Evolutionary conservation across 2,113 vertebrate species (phyloP).

Genomic region (Emydura subglobosa): DNA sequence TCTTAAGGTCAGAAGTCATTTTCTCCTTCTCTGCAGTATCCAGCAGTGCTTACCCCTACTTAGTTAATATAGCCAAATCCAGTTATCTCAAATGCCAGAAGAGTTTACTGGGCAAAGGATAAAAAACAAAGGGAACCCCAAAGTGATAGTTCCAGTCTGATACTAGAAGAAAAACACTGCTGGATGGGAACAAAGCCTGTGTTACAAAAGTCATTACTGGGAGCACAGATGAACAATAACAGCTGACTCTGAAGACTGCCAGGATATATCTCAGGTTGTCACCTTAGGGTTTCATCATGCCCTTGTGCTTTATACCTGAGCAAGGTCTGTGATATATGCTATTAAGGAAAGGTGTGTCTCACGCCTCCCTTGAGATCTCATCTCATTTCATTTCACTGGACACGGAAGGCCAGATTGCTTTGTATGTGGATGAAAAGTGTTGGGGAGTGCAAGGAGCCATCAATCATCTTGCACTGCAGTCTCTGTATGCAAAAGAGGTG

Average conservation of each 20-base stretch:
- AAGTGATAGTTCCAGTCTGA: not conserved
- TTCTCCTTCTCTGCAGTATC: not conserved
- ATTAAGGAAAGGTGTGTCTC: not conserved
- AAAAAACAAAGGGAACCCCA: not conserved
- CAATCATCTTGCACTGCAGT: not conserved
- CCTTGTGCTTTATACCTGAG: not conserved
- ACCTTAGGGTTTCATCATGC: not conserved
- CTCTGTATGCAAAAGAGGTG: not conserved
- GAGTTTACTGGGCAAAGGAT: not conserved
- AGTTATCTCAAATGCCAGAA: not conserved
- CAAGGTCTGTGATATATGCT: not conserved
- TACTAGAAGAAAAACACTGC: not conserved
- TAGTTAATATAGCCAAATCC: not conserved
- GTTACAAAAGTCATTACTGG: not conserved
- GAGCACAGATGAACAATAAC: not conserved
- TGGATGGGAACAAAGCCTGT: not conserved
- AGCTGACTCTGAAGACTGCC: not conserved
- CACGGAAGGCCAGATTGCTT: not conserved
- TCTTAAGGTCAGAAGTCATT: not conserved
- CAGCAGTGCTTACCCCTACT: not conserved
- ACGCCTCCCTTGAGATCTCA: not conserved
- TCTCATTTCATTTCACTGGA: not conserved
- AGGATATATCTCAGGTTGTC: not conserved
- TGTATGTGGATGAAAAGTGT: not conserved
- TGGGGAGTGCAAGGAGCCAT: fast-evolving